Base-by-base conservation (phyloP, 2,797 vertebrate genomes). In the Pseudopleuronectes americanus region DNA sequence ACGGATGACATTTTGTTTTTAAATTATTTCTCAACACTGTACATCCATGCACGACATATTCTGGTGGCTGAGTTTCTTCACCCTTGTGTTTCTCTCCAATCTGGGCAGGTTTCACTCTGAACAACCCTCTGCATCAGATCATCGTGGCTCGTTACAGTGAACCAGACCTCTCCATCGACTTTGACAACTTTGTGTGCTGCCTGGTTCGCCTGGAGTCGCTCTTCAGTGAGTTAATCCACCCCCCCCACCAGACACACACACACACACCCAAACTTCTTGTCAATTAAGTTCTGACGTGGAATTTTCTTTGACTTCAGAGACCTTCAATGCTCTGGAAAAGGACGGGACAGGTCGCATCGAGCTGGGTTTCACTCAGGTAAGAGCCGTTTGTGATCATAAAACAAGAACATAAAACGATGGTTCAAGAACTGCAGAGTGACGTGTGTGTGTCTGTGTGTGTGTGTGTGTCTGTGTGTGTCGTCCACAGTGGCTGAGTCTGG, bases 141-240 rank as follows among this genome's bases (percentile, higher is more conserved):
- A 91, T 96, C 0, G 94, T 96, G 8, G 96, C 96, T 24, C 95
- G 95, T 62, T 97, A 96, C 77, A 94, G 95, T 4, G 95, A 97
- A 0, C 78, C 93, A 1, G 13, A 87, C 38, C 91, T 95, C 64
- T 72, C 87, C 83, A 92, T 96, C 13, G 96, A 97, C 71, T 97
- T 96, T 1, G 95, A 97, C 80, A 95, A 94, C 71, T 98, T 96
- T 14, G 93, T 97, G 33, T 79, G 93, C 61, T 92, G 95, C 68
- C 79, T 97, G 78, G 70, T 97, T 57, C 95, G 94, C 13, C 82
- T 97, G 45, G 96, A 97, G 87, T 91, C 90, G 0, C 91, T 96
- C 61, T 97, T 98, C 92, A 95, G 96, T 97, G 52, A 88, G 90
- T 86, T 66, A 51, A 36, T 26, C 26, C 26, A 5, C 26, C 26